These are phyloP conservation scores for Sterrhoptilus dennistouni DNA, from an alignment of 2,113 vertebrate genomes.

Conservation along the genomic window DNA sequence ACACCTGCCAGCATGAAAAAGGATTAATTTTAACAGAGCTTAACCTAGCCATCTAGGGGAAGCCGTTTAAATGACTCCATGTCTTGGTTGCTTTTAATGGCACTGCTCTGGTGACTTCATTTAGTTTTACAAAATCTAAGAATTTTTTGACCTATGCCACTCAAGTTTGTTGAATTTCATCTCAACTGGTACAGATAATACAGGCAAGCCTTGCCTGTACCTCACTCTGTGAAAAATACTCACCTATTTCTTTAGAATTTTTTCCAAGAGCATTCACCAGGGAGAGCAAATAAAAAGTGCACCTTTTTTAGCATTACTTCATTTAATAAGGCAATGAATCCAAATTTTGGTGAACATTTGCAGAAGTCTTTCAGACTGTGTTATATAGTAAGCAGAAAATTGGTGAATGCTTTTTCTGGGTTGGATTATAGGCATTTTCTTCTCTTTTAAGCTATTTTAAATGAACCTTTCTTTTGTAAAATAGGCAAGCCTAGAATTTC, in stretches of 20 bases:
- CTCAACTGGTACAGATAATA: background rate
- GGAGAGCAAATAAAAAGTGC: conserved; percentile 13
- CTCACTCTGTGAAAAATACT: background rate
- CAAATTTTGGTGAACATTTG: background rate
- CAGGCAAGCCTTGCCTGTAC: background rate
- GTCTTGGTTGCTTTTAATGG: conserved; percentile 60
- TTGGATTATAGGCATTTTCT: background rate
- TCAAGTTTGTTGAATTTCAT: conserved; percentile 25
- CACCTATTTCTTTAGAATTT: background rate
- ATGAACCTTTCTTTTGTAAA: background rate
- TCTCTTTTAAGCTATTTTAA: background rate
- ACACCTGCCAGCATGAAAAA: conserved; percentile 72
- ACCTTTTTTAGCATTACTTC: background rate
- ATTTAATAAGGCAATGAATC: conserved; percentile 30
- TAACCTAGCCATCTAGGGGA: conserved; percentile 52
- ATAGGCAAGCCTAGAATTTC: background rate
- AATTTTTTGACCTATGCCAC: conserved; percentile 2
- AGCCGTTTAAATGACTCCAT: conserved; percentile 50
- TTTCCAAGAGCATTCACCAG: background rate
- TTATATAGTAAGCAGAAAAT: background rate
- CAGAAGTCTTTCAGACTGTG: background rate
- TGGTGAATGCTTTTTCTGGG: background rate
- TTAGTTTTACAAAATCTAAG: conserved; percentile 38
- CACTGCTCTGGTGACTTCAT: conserved; percentile 54
- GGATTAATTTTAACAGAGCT: conserved; percentile 74